These are phyloP conservation scores for Nicator chloris DNA, from an alignment of 2,113 vertebrate species.

Conservation along the genomic window DNA sequence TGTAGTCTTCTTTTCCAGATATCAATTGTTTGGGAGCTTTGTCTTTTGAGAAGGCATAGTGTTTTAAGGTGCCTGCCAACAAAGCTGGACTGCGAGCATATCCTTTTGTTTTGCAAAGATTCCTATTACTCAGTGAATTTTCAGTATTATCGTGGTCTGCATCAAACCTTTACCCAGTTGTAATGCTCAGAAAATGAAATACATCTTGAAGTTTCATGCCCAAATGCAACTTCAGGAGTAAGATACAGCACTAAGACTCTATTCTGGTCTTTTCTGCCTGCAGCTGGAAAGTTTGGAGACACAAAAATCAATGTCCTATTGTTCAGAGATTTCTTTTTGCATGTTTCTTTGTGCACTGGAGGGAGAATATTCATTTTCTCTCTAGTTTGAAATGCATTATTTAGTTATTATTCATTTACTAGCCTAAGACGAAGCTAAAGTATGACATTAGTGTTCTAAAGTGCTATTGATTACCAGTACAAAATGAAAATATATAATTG, in stretches of 20 bases:
- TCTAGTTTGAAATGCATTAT: slow-evolving; percentile 51
- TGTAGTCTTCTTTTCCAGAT: not conserved
- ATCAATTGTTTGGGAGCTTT: not conserved
- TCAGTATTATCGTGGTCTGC: not conserved
- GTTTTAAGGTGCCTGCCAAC: not conserved
- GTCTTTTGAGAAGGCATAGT: not conserved
- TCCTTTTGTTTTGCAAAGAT: not conserved
- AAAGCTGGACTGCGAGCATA: not conserved
- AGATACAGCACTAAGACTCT: not conserved
- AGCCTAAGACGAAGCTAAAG: slow-evolving; percentile 29
- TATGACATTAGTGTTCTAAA: slow-evolving; percentile 52
- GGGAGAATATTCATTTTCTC: slow-evolving; percentile 41
- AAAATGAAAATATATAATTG: slow-evolving; percentile 69
- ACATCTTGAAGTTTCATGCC: not conserved
- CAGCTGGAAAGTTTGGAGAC: slow-evolving; percentile 29
- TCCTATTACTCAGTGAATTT: not conserved
- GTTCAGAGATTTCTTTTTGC: slow-evolving; percentile 38
- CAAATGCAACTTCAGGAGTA: not conserved
- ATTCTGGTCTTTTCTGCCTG: not conserved
- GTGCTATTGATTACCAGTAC: slow-evolving; percentile 52
- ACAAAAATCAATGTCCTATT: slow-evolving; percentile 62
- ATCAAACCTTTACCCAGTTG: not conserved
- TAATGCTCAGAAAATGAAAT: not conserved
- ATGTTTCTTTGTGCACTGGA: slow-evolving; percentile 18
- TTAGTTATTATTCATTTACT: slow-evolving; percentile 58